Conservation (phyloP, 2,113 vertebrate genomes). For the Urocitellus parryii region DNA sequence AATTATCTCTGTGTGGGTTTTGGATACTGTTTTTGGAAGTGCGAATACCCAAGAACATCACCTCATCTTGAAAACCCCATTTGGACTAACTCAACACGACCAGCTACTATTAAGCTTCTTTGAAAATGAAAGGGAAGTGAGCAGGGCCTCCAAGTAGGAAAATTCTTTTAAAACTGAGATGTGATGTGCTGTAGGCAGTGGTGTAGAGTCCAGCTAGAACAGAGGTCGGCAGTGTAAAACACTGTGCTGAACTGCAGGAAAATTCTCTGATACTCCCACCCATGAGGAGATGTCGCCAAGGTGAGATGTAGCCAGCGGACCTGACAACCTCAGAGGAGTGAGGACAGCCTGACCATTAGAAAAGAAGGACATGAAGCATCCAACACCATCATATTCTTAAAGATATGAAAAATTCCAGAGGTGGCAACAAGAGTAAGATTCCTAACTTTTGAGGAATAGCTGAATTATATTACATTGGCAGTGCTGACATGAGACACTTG, state of each 20-base stretch:
- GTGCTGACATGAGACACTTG: not conserved
- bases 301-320: not conserved
- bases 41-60: not conserved
- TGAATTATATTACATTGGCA: not conserved
- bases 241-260: not conserved
- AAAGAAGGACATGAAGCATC: not conserved
- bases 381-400: not conserved
- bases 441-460: not conserved
- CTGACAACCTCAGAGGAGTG: not conserved
- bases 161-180: not conserved
- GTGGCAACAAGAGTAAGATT: not conserved
- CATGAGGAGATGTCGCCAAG: no score
- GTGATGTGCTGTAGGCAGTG: not conserved
- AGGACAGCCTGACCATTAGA: not conserved
- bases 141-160: not conserved
- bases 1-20: not conserved
- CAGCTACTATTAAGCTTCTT: not conserved
- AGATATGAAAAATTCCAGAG: not conserved
- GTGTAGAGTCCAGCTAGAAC: not conserved
- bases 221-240: not conserved
- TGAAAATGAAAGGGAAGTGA: not conserved
- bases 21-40: not conserved
- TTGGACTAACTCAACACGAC: not conserved
- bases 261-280: not conserved
- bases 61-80: not conserved